Percentiles rank a stretch among this genome's conserved stretches.
Evolutionary conservation across 2,888 invertebrate species (phyloP).

Genomic region (Oconnorella tubifera): DNA sequence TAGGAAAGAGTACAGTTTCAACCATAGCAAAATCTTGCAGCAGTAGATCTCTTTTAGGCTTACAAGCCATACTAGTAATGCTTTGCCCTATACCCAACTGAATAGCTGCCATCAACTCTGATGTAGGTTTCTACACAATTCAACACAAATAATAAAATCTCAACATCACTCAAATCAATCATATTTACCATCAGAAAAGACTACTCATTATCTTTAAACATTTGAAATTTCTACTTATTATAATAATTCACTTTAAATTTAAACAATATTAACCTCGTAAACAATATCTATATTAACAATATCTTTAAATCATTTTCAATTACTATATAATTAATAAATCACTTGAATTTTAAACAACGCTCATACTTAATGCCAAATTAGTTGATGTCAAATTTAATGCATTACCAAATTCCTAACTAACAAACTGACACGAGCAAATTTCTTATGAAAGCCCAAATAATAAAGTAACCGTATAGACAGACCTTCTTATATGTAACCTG

Average conservation of each 20-base stretch:
- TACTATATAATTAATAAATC: too few relatives aligned
- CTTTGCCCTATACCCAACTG: constrained; percentile 75
- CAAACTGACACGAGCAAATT: too few relatives aligned
- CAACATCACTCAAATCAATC: background rate
- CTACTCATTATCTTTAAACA: background rate
- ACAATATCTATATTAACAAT: too few relatives aligned
- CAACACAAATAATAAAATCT: background rate
- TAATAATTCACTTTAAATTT: background rate
- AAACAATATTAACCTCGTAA: too few relatives aligned
- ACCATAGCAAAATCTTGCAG: constrained; percentile 99
- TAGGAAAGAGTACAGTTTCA: constrained; percentile 94
- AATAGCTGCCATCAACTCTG: constrained; percentile 40
- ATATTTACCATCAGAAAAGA: background rate
- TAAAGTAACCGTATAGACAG: background rate
- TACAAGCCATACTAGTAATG: constrained; percentile 87
- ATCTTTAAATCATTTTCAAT: too few relatives aligned
- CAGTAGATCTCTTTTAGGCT: constrained; percentile 93
- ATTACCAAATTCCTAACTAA: too few relatives aligned
- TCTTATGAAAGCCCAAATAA: too few relatives aligned
- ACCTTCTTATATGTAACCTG: constrained; percentile 97
- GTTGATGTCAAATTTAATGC: too few relatives aligned
- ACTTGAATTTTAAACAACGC: too few relatives aligned
- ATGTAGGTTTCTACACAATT: constrained; percentile 36
- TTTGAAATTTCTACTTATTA: background rate
- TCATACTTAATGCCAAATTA: too few relatives aligned